Evolutionary conservation across 2,113 vertebrate genomes (phyloP).

Genomic region (Loxodonta africana): DNA sequence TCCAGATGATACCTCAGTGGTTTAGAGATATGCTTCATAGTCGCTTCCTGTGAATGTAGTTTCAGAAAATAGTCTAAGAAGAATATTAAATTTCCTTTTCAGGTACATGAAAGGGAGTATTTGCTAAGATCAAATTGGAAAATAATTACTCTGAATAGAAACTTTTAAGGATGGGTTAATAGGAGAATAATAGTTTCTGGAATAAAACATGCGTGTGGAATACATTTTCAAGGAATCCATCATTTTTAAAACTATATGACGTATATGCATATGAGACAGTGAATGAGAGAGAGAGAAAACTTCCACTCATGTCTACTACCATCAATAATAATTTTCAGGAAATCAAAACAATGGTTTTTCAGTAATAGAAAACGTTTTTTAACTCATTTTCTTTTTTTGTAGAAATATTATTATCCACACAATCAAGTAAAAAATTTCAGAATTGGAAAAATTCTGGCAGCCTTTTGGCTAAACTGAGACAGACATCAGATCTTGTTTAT

Average conservation of each 20-base stretch:
- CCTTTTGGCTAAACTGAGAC: background rate
- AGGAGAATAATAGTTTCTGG: conserved; percentile 22
- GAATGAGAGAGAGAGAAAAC: background rate
- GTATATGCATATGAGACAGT: background rate
- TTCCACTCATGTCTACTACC: background rate
- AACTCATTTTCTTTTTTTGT: conserved; percentile 11
- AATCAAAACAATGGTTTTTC: background rate
- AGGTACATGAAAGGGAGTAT: conserved; percentile 37
- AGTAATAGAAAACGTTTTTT: background rate
- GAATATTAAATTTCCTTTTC: conserved; percentile 57
- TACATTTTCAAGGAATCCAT: background rate
- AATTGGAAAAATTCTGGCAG: background rate
- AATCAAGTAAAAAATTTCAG: background rate
- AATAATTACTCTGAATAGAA: conserved; percentile 49
- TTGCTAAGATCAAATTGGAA: conserved; percentile 39
- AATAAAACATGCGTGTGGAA: conserved; percentile 15
- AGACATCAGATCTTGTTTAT: background rate
- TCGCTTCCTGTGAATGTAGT: background rate
- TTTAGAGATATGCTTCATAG: conserved; percentile 13
- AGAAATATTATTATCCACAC: background rate
- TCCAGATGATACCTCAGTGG: background rate
- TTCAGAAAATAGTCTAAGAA: conserved; percentile 37
- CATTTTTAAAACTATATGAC: background rate
- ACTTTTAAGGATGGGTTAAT: conserved; percentile 17
- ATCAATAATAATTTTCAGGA: conserved; percentile 39